phyloP scores from a whole-genome alignment of 2,797 vertebrate species.

The Danio aesculapii region DNA sequence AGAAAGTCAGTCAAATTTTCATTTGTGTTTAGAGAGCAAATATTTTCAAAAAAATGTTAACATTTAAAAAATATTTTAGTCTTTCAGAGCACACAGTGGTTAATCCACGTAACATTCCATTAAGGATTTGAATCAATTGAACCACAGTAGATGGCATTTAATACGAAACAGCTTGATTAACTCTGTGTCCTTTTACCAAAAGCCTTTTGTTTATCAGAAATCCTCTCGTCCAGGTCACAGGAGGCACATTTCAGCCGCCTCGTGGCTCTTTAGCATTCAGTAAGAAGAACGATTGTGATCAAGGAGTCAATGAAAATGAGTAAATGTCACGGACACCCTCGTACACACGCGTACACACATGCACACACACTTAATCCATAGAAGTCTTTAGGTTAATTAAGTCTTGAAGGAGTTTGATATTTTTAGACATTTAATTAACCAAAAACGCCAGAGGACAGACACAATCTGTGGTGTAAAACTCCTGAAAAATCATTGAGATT shows the following conservation, averaged over 20 bases:
- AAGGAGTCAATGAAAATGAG: constrained; percentile 56
- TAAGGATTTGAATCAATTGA: constrained; percentile 1
- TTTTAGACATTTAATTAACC: constrained; percentile 85
- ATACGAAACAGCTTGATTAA: constrained; percentile 32
- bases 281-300: constrained; percentile 42
- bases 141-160: constrained; percentile 20
- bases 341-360: constrained; percentile 16
- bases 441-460: constrained; percentile 73
- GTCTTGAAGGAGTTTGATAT: constrained; percentile 84
- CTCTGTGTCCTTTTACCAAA: constrained; percentile 35
- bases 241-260: constrained; percentile 12
- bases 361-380: constrained; percentile 44
- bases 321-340: constrained; percentile 52
- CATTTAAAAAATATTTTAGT: neutral
- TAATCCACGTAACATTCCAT: neutral
- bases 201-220: constrained; percentile 37
- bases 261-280: constrained; percentile 44
- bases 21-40: too few relatives aligned
- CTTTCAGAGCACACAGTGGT: neutral
- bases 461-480: constrained; percentile 71
- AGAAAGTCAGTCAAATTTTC: too few relatives aligned
- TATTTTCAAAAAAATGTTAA: neutral
- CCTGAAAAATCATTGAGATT: constrained; percentile 73
- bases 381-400: constrained; percentile 83
- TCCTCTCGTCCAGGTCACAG: constrained; percentile 3